Base-by-base conservation (phyloP, 2,113 vertebrate species). In the Myiagra hebetior region DNA sequence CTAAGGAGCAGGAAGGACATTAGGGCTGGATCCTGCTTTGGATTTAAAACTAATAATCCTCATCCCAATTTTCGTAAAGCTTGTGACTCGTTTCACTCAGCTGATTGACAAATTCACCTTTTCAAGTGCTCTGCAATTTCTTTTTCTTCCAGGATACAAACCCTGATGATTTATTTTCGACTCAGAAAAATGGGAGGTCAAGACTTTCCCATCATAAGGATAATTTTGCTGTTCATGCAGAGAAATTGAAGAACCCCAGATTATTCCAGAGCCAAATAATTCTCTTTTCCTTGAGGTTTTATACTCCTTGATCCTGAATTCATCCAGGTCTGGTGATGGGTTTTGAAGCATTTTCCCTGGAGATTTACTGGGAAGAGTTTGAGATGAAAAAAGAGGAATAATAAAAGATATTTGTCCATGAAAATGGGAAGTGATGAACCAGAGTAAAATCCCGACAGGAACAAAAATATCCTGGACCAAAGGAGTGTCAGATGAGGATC, bases 1-100 rank as follows among this genome's bases (percentile, higher is more conserved):
- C 33, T 67, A 7, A 83, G 64, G 52, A 86, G 67, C 85, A 93
- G 93, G 83, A 89, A 95, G 90, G 76, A 92, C 92, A 88, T 92
- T 68, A 90, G 64, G 85, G 64, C 68, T 93, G 72, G 83, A 93
- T 91, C 87, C 72, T 87, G 35, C 55, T 78, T 67, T 60, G 91
- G 52, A 91, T 93, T 55, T 26, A 39, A 90, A 70, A 73, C 73
- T 65, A 60, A 91, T 20, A 63, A 88, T 55, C 63, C 75, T 24
- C 64, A 59, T 62, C 31, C 13, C 59, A 33, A 12, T 92, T 80
- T 20, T n/a, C 64, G 79, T 56, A 81, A 49, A 74, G 41, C 65
- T 63, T 77, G 75, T 90, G 91, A 80, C 42, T 91, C 4, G 20
- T 83, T 85, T 55, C 59, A 31, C 52, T 81, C 0, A 2, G 19